A percentile compares a stretch with the other conserved stretches of the same genome.
These are phyloP conservation scores for Manduca sexta DNA, from an alignment of 1,140 invertebrate species.

Conservation along the genomic window DNA sequence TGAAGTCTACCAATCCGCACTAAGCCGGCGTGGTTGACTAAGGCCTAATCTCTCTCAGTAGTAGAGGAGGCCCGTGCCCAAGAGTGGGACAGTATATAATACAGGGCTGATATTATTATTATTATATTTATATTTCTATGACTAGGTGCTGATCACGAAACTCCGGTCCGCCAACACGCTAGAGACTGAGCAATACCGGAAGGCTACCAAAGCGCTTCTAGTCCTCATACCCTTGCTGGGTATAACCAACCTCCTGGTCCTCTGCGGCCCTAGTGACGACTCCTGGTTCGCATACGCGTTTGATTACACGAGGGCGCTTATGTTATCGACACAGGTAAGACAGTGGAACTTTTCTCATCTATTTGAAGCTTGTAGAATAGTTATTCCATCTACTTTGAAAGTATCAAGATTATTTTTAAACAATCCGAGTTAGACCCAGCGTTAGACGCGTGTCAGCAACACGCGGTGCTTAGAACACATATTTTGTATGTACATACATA, in stretches of 20 bases:
- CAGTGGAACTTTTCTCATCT: background rate
- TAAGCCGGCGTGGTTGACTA: no score
- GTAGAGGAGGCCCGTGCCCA: no score
- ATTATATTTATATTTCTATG: background rate
- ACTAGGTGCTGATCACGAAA: slow-evolving; percentile 92
- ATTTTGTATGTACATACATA: no score
- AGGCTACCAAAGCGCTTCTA: slow-evolving; percentile 90
- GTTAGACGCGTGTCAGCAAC: no score
- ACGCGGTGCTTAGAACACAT: no score
- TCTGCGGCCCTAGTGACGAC: slow-evolving; percentile 82
- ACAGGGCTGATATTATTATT: no score
- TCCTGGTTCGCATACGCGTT: slow-evolving; percentile 79
- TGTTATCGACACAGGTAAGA: slow-evolving; percentile 87
- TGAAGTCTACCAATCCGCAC: no score
- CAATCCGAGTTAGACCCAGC: no score
- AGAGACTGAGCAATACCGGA: slow-evolving; percentile 91
- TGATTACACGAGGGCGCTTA: slow-evolving; percentile 79
- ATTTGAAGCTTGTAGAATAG: background rate
- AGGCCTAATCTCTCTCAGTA: no score
- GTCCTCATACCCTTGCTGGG: slow-evolving; percentile 91
- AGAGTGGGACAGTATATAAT: no score
- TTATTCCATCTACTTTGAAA: no score
- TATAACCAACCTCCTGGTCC: slow-evolving; percentile 89
- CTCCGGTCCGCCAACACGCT: slow-evolving; percentile 87
- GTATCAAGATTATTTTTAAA: no score